Evolutionary conservation across 2,888 invertebrate species (phyloP), one percentile per base, ranked within the genome.

Genomic region (Sthenelais limicola): DNA sequence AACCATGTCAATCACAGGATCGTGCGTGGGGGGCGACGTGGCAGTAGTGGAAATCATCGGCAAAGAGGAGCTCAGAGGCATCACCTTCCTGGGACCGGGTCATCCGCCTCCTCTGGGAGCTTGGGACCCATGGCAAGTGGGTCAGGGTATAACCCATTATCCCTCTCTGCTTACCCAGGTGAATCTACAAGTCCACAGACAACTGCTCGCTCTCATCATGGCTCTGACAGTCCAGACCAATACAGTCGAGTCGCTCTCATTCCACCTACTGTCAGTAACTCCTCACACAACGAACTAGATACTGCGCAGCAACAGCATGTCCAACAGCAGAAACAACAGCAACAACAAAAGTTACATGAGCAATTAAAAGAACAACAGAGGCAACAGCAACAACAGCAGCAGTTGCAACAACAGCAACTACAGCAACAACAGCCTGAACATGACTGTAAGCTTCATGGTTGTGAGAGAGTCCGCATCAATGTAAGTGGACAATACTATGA

Each of bases 401-500:
- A 56, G 24, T 12, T 9, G 15, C 62, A 62, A 15, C 62, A 62
- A 35, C 62, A 62, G 24, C 35, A 12, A 5, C 49, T 26, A 15
- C 15, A 1, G 28, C 51, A 35, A 24, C 38, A 30, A 26, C 26
- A 52, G 51, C 38, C 47, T 5, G 15, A 54, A 68, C 86, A 86
- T 75, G 78, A 78, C 66, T 86, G 87, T 74, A 76, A 77, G 32
- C 74, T 82, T 21, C 76, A 78, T 26, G 86, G 85, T 1, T 86
- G 86, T 73, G 85, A 87, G 71, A 75, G 85, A 26, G 82, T 88
- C 32, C 82, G 83, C 0, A 85, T 88, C 73, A 88, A 88, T 77
- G 86, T 88, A 15, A 85, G 86, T 72, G 88, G 88, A 12, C 83
- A 85, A 80, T 83, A 85, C 76, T 88, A 85, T 73, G 87, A 87